A percentile compares a stretch with the other conserved stretches of the same genome.
Conservation (phyloP, 2,113 vertebrate genomes). For the Maylandia zebra region DNA sequence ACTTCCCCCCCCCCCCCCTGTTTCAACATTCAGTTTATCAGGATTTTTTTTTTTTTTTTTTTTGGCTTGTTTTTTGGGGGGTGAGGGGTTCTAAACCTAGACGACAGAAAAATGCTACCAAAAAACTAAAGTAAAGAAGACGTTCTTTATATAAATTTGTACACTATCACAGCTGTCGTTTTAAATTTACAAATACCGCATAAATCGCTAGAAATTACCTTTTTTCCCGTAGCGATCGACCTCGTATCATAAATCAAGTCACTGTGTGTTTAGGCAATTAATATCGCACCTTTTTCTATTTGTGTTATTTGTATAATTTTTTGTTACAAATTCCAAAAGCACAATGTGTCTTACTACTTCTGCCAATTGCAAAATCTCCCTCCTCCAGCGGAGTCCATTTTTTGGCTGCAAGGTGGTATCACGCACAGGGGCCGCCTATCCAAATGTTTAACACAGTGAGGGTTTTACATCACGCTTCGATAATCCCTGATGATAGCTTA, state of each 20-base stretch:
- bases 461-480: conserved; percentile 3
- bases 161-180: neutral
- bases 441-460: conserved; percentile 5
- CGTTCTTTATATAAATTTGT: neutral
- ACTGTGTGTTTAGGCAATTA: neutral
- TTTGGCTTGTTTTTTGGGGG: neutral
- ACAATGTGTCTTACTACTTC: neutral
- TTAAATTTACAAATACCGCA: neutral
- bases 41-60: neutral
- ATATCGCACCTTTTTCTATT: neutral
- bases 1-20: too few species aligned
- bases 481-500: conserved; percentile 18
- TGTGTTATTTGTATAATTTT: neutral
- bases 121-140: neutral
- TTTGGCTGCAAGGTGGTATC: neutral
- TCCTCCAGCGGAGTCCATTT: neutral
- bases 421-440: neutral
- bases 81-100: neutral
- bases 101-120: neutral
- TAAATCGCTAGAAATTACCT: neutral
- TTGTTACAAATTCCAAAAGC: neutral
- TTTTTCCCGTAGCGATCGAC: neutral
- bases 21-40: too few species aligned
- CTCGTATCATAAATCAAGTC: neutral
- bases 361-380: neutral